These are phyloP conservation scores for Pterostichus madidus DNA, from an alignment of 2,888 invertebrate species.

Conservation along the genomic window DNA sequence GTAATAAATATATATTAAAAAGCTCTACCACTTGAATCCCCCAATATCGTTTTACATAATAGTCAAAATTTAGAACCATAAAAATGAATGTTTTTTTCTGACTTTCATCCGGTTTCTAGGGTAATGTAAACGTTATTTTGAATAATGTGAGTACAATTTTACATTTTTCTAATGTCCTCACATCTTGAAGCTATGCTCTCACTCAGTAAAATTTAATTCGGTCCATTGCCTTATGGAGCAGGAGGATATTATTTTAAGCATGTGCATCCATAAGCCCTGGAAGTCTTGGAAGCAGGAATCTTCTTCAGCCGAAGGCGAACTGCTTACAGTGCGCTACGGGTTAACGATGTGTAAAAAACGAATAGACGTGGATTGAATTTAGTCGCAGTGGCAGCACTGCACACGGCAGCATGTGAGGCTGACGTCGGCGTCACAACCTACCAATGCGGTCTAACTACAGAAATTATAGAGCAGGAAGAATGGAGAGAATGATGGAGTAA, in stretches of 20 bases:
- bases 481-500: background rate
- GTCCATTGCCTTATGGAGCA: background rate
- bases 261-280: conserved; percentile 35
- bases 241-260: conserved; percentile 37
- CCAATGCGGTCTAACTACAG: conserved; percentile 34
- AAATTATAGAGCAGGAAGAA: conserved; percentile 37
- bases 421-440: background rate
- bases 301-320: background rate
- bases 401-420: too few relatives aligned
- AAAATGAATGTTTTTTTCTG: too few relatives aligned
- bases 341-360: conserved; percentile 67
- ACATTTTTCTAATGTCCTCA: too few relatives aligned
- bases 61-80: too few relatives aligned
- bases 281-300: background rate
- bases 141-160: too few relatives aligned
- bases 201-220: too few relatives aligned
- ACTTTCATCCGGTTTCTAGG: too few relatives aligned
- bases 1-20: too few relatives aligned
- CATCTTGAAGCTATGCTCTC: too few relatives aligned
- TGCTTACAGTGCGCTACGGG: conserved; percentile 31
- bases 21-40: too few relatives aligned
- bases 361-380: conserved; percentile 62
- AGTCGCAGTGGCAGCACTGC: conserved; percentile 1
- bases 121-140: too few relatives aligned
- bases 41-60: too few relatives aligned